Evolutionary conservation across 1,140 invertebrate genomes (phyloP).

Genomic region (Papilio glaucus): DNA sequence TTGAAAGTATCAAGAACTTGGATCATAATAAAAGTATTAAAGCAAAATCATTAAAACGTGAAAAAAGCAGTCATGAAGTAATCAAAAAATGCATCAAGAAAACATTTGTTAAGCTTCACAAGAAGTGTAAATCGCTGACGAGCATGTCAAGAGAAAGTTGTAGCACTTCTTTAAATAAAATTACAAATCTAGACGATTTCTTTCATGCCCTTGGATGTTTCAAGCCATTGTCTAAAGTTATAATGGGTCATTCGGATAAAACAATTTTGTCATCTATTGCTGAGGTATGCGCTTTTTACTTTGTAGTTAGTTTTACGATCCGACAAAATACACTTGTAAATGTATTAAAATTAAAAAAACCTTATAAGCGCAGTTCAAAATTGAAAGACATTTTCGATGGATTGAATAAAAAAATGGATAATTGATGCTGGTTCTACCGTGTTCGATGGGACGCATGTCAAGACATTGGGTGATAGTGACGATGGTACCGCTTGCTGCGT

Average conservation of each 20-base stretch:
- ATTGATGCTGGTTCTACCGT: too few species aligned
- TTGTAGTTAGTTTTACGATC: slow-evolving; percentile 1
- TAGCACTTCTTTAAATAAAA: slow-evolving; percentile 56
- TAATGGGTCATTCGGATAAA: slow-evolving; percentile 46
- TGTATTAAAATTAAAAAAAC: too few species aligned
- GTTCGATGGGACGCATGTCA: too few species aligned
- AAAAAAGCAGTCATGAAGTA: slow-evolving; percentile 6
- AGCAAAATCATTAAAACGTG: slow-evolving; percentile 1
- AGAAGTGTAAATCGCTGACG: slow-evolving; percentile 70
- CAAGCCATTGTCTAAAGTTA: slow-evolving; percentile 43
- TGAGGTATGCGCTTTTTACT: slow-evolving; percentile 43
- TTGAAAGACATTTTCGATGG: too few species aligned
- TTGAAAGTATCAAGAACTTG: not conserved
- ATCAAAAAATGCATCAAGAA: slow-evolving; percentile 49
- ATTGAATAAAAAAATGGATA: too few species aligned
- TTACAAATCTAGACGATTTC: slow-evolving; percentile 67
- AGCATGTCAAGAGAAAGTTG: slow-evolving; percentile 50
- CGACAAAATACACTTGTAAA: too few species aligned
- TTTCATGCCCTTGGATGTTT: slow-evolving; percentile 58
- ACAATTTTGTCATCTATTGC: slow-evolving; percentile 49
- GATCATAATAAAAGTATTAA: slow-evolving; percentile 21
- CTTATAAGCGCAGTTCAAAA: too few species aligned
- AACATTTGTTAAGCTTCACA: slow-evolving; percentile 60
- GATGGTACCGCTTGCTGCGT: too few species aligned
- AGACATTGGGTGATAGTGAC: too few species aligned